Base-by-base conservation (phyloP, 2,888 invertebrate species). In the Torymus auratus region DNA sequence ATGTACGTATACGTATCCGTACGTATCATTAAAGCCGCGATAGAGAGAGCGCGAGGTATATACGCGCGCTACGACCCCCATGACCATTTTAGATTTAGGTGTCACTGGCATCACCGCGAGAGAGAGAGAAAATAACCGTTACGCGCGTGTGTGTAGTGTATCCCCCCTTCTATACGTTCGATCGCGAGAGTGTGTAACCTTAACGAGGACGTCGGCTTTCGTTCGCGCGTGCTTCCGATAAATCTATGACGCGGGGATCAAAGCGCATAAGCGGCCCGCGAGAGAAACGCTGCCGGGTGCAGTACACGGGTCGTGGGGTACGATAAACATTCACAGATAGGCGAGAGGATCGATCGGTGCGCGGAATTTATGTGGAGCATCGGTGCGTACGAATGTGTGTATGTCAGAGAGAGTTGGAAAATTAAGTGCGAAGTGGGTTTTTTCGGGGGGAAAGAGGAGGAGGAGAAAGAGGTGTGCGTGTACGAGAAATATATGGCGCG, bases 21-120 rank as follows among this genome's bases (percentile, higher is more conserved):
- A 60, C 60, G 74, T 75, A 75, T 75, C 74, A 67, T 75, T 75
- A 75, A 60, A 75, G 3, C 67, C 67, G 13, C 50, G 7, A 28
- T 53, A 23, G 14, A 53, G 53, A 20, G 20, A 55, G 53, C 14
- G 2, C 13, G 15, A 60, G 41, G 53, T 4, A 50, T 7, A 20
- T 53, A 52, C 56, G 13, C 12, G 52, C 50, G 15, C 50, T 61
- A 74, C 78, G 83, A 85, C 81, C 84, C 82, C 82, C 73, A 82
- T 83, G 83, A 82, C 78, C 83, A 83, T 85, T 83, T 75, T 70
- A 75, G 83, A 83, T 81, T 83, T 76, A 79, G 79, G 81, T 78
- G 81, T 80, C 73, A 76, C 74, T 78, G 52, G 64, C 70, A 74
- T 50, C 81, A 50, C 11, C 72, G 10, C 12, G 15, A 61, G 23